A percentile compares a stretch with the other conserved stretches of the same genome.
These are phyloP conservation scores for Calliphora vicina DNA, from an alignment of 1,140 invertebrate genomes.

Conservation along the genomic window DNA sequence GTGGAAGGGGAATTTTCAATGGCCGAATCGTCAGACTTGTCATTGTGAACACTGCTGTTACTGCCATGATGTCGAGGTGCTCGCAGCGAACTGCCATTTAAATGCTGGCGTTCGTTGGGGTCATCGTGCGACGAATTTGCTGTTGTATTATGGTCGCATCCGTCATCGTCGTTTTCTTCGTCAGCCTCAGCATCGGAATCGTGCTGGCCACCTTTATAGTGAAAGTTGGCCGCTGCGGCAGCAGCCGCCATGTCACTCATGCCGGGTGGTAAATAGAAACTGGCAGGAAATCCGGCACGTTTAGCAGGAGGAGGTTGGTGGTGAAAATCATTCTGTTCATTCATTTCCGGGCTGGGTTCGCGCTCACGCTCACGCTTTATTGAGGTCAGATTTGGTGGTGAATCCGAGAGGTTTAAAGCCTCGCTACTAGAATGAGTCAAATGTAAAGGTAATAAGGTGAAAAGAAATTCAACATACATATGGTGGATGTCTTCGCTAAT, in stretches of 20 bases:
- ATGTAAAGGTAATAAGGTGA: background rate
- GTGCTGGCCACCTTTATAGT: constrained; percentile 45
- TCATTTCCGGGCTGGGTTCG: constrained; percentile 60
- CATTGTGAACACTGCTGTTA: constrained; percentile 46
- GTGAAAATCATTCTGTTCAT: constrained; percentile 49
- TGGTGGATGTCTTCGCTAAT: constrained; percentile 39
- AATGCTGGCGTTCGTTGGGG: constrained; percentile 44
- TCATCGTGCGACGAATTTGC: constrained; percentile 49
- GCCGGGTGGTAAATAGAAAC: constrained; percentile 57
- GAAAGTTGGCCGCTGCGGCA: constrained; percentile 54
- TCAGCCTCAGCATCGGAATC: constrained; percentile 57
- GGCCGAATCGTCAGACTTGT: constrained; percentile 59
- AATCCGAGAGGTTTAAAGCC: constrained; percentile 71
- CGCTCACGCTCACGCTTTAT: constrained; percentile 72
- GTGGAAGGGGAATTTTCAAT: constrained; percentile 60
- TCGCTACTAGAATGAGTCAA: constrained; percentile 62
- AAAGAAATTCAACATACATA: constrained; percentile 4
- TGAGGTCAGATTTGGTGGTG: constrained; percentile 64
- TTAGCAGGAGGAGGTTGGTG: constrained; percentile 69
- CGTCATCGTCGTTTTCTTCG: constrained; percentile 47
- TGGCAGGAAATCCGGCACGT: constrained; percentile 63
- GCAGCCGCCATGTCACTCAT: constrained; percentile 63
- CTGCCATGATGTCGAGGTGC: constrained; percentile 30
- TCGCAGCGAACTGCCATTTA: constrained; percentile 38
- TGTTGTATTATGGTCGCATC: constrained; percentile 52